Conservation (phyloP, 2,113 vertebrate species). For the Regulus satrapa region DNA sequence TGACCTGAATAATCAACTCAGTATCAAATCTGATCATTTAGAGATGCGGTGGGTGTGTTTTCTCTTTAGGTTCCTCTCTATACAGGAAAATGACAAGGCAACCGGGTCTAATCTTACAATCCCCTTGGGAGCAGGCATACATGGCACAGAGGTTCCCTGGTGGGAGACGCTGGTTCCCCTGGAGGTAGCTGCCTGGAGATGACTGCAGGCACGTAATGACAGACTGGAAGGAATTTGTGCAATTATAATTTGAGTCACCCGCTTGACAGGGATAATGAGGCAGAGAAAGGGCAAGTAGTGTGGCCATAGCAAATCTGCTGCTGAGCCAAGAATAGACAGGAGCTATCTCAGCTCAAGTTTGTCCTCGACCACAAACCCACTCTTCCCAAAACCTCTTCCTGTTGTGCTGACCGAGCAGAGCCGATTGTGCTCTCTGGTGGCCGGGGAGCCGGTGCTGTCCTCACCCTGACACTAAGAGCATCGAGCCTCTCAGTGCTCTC, state of each 20-base stretch:
- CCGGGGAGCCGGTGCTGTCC: neutral
- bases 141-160: neutral
- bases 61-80: neutral
- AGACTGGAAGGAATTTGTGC: constrained; percentile 1
- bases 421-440: neutral
- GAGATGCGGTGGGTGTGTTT: neutral
- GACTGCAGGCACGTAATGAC: neutral
- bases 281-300: constrained; percentile 20
- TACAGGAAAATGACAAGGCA: neutral
- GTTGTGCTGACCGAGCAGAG: neutral
- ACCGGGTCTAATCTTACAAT: rapidly evolving
- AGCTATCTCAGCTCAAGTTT: neutral
- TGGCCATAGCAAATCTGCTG: neutral
- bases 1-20: neutral
- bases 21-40: neutral
- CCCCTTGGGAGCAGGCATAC: neutral
- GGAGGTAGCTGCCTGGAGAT: neutral
- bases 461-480: neutral
- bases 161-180: neutral
- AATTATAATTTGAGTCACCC: constrained; percentile 37
- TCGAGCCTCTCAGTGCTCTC: neutral
- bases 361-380: constrained; percentile 13
- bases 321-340: constrained; percentile 15
- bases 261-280: constrained; percentile 32
- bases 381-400: constrained; percentile 1